Base-by-base conservation (phyloP, 1,140 invertebrate species). In the Lasioglossum baleicum region DNA sequence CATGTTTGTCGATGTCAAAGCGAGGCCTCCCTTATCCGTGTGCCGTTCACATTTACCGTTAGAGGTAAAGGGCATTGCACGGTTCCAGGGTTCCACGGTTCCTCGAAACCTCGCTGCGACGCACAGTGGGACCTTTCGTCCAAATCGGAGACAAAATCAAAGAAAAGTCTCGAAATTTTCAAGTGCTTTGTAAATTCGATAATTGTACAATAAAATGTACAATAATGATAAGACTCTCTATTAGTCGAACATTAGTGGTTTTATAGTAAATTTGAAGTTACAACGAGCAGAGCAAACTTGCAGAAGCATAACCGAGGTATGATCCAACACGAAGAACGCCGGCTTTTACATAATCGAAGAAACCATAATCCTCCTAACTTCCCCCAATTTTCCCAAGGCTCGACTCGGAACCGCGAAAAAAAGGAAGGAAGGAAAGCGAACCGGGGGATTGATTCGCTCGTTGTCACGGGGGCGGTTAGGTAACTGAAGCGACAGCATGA, bases 51-150 rank as follows among this genome's bases (percentile, higher is more conserved):
- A 56, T 44, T 79, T 58, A 78, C 84, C 84, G 76, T 80, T 83
- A 74, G 56, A 66, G 63, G 83, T 44, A 86, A 80, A 86, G 80
- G 83, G 83, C 75, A 86, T 76, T 82, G 75, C 64, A 86, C 83
- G 71, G 76, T 84, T 85, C 66, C 58, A 26, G 26, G 26, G 26
- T 26, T 26, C 26, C 64, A 86, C 83, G 71, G 76, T 84, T 85
- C 66, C 58, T 73, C 75, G 75, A 82, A 86, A 82, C 61, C 13
- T 53, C 17, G 15, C 13, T 17, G 51, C 51, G 5, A 53, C 15
- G n/a, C n/a, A n/a, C n/a, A n/a, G n/a, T n/a, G n/a, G n/a, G n/a
- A n/a, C n/a, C n/a, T n/a, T n/a, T n/a, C n/a, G n/a, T n/a, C n/a
- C n/a, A n/a, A n/a, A n/a, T n/a, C n/a, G n/a, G n/a, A n/a, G n/a